Percentiles rank a stretch among this genome's conserved stretches.
Evolutionary conservation across 2,888 invertebrate species (phyloP).

Genomic region (Apomyelois bistriatella): DNA sequence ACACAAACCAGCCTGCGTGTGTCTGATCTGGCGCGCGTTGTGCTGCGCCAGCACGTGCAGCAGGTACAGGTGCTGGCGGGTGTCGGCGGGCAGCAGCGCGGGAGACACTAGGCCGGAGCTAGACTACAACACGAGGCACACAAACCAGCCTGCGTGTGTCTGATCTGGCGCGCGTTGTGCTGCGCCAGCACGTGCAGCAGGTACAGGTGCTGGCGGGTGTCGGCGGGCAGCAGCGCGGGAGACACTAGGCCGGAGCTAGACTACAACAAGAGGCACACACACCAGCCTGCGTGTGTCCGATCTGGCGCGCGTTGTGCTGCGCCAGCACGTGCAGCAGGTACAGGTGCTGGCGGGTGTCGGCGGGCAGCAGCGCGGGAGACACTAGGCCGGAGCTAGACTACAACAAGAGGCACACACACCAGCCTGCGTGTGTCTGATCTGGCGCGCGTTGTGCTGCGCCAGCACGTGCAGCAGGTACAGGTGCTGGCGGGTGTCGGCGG

Average conservation of each 20-base stretch:
- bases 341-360: too few relatives aligned
- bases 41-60: constrained; percentile 74
- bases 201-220: constrained; percentile 66
- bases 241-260: too few relatives aligned
- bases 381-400: too few relatives aligned
- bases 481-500: constrained; percentile 52
- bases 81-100: constrained; percentile 57
- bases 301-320: too few relatives aligned
- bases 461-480: constrained; percentile 77
- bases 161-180: constrained; percentile 49
- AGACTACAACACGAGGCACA: too few relatives aligned
- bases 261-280: too few relatives aligned
- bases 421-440: constrained; percentile 38
- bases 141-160: constrained; percentile 43
- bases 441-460: constrained; percentile 56
- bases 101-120: constrained; percentile 84
- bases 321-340: too few relatives aligned
- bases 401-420: constrained; percentile 28
- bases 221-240: too few relatives aligned
- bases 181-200: constrained; percentile 72
- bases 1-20: constrained; percentile 42
- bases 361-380: too few relatives aligned
- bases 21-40: constrained; percentile 40
- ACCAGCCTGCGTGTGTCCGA: too few relatives aligned
- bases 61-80: constrained; percentile 67